Evolutionary conservation across 1,140 invertebrate genomes (phyloP).

Genomic region (Drosophila trapezifrons): DNA sequence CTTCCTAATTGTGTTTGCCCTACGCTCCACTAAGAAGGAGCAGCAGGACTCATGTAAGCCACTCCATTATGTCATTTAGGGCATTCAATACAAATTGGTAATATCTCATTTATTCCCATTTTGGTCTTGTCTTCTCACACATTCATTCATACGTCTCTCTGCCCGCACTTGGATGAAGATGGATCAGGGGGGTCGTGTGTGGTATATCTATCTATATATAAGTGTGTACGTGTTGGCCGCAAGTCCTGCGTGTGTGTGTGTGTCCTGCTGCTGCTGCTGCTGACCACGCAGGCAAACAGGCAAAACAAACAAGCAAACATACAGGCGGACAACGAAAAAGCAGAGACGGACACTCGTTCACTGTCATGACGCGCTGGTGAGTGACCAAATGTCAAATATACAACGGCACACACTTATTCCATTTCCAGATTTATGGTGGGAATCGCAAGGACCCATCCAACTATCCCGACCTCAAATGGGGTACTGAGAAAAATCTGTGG

Average conservation of each 20-base stretch:
- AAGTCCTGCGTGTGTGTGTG: constrained; percentile 36
- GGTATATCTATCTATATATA: constrained; percentile 3
- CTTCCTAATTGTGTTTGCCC: constrained; percentile 68
- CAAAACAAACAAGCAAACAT: constrained; percentile 19
- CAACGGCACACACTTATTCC: constrained; percentile 75
- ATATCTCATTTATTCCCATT: constrained; percentile 79
- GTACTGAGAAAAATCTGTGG: constrained; percentile 15
- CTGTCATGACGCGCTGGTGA: constrained; percentile 58
- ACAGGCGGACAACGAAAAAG: constrained; percentile 11
- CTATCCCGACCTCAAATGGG: constrained; percentile 13
- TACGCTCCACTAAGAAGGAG: constrained; percentile 7
- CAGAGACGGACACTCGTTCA: constrained; percentile 42
- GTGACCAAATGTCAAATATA: constrained; percentile 80
- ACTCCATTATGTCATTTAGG: constrained; percentile 73
- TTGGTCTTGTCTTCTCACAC: constrained; percentile 31
- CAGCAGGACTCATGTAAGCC: constrained; percentile 35
- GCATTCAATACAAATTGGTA: constrained; percentile 81
- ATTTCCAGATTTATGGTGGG: constrained; percentile 76
- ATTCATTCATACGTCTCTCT: constrained; percentile 6
- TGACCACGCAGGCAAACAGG: constrained; percentile 56
- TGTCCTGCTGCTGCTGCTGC: constrained; percentile 53
- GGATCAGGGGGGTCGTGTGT: constrained; percentile 5
- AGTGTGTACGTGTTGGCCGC: constrained; percentile 15
- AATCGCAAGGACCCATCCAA: constrained; percentile 41
- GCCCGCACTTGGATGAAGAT: constrained; percentile 22